Conservation (phyloP, 2,797 vertebrate species). For the Pseudopleuronectes americanus region DNA sequence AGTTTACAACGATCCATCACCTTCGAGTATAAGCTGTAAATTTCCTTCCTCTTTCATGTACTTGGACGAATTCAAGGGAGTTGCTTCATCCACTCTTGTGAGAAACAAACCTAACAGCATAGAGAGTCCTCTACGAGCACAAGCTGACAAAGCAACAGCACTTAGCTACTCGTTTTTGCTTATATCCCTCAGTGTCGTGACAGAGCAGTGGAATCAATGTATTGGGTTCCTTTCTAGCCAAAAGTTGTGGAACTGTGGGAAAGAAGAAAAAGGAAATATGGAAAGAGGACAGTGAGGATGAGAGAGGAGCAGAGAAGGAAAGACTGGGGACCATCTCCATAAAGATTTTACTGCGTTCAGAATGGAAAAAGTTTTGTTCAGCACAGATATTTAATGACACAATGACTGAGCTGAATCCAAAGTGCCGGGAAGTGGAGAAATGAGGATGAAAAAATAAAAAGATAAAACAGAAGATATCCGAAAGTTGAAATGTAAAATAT, state of each 20-base stretch:
- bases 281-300: conserved; percentile 9
- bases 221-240: conserved; percentile 20
- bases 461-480: neutral
- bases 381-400: conserved; percentile 17
- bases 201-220: conserved; percentile 34
- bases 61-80: conserved; percentile 3
- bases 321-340: conserved; percentile 20
- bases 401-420: conserved; percentile 10
- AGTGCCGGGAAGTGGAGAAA: too few species aligned
- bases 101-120: conserved; percentile 28
- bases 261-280: neutral
- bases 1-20: neutral
- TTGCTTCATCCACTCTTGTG: conserved; percentile 11
- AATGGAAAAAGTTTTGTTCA: conserved; percentile 13
- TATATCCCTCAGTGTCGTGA: conserved; percentile 7
- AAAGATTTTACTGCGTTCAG: conserved; percentile 23
- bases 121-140: neutral
- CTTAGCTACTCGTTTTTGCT: conserved; percentile 23
- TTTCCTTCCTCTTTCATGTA: neutral
- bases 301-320: neutral
- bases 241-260: conserved; percentile 16
- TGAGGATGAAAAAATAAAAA: neutral
- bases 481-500: neutral
- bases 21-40: neutral
- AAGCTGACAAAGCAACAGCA: neutral